Base-by-base conservation (phyloP, 92 coral and sea anemone genomes). In the Epizoanthus fatuus region DNA sequence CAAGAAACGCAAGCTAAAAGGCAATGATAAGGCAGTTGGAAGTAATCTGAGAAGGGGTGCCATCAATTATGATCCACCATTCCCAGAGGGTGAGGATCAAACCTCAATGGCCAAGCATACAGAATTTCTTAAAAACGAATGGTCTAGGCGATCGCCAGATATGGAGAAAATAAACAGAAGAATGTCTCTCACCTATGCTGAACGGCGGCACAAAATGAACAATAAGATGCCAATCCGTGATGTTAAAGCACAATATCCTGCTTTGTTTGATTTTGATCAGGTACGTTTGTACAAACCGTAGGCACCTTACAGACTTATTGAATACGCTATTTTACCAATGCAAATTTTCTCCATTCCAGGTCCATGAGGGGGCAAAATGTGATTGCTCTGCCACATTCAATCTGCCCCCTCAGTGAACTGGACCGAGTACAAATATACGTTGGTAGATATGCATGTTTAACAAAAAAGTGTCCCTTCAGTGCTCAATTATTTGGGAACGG, bases 51-150 rank as follows among this genome's bases (percentile, higher is more conserved):
- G 91, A 16, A 63, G 95, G 53, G 95, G 95, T 4, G 95, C 83
- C 7, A 62, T 94, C 1, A 94, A 91, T 69, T 94, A 95, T 95
- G 92, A 89, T 62, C 95, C 93, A 25, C 94, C 92, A 9, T 91
- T 45, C 57, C 91, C 94, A 65, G 97, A 93, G 47, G 95, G 95
- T 5, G 95, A 93, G 47, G 94, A 91, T 55, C 92, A 89, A 57
- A 75, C 72, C 3, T 91, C 98, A 0, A 69, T 94, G 80, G 11
- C 45, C 47, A 69, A 57, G 22, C 94, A 93, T 65, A 86, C 72
- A 47, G 87, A 86, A 3, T 72, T 80, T 15, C 44, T 83, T 0
- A 81, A 86, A 74, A 67, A 55, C 58, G 98, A 94, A 69, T 81
- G 89, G 86, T 20, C 17, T 5, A 89, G 79, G 35, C 58, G 90